phyloP scores from a whole-genome alignment of 2,113 vertebrate species.

The Anhinga anhinga region DNA sequence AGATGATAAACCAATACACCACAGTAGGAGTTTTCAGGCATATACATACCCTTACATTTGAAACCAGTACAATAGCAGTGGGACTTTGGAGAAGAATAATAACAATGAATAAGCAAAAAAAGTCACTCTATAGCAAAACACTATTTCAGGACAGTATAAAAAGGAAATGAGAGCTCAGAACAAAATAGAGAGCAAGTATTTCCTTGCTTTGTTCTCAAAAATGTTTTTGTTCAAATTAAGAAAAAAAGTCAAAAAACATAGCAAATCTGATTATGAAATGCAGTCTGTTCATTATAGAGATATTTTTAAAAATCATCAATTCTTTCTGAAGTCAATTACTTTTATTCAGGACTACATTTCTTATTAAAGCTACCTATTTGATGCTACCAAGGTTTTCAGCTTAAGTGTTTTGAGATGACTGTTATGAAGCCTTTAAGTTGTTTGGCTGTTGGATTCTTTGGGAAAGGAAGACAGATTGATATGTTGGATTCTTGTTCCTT shows the following conservation, averaged over 20 bases:
- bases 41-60: background rate
- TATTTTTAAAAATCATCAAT: background rate
- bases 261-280: background rate
- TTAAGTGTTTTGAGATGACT: background rate
- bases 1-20: background rate
- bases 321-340: background rate
- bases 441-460: background rate
- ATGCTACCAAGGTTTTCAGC: background rate
- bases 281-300: background rate
- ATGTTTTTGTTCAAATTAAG: background rate
- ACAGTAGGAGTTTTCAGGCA: background rate
- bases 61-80: background rate
- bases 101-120: background rate
- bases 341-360: background rate
- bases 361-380: background rate
- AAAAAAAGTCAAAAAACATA: background rate
- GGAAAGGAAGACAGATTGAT: background rate
- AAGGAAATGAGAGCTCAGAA: background rate
- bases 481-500: background rate
- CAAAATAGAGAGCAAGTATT: background rate
- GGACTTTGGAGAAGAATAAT: background rate
- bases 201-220: background rate
- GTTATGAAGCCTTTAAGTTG: background rate
- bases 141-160: background rate
- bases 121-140: background rate